Conservation (phyloP, 1,140 invertebrate genomes). For the Ericerus pela region DNA sequence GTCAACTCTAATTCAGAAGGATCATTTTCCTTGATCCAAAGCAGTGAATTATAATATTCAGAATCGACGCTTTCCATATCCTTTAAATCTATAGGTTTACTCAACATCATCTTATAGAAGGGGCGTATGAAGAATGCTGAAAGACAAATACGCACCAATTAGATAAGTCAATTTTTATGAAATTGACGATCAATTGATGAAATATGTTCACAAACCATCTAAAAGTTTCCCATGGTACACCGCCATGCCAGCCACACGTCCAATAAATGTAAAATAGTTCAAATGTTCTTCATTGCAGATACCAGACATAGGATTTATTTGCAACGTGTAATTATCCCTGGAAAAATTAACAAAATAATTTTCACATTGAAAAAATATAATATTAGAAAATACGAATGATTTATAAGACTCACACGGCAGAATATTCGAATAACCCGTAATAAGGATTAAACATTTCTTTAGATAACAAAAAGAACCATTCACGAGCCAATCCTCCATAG, state of each 20-base stretch:
- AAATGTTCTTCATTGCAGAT: constrained; percentile 95
- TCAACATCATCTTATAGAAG: constrained; percentile 99
- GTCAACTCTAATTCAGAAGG: constrained; percentile 85
- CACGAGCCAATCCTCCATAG: constrained; percentile 89
- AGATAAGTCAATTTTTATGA: background rate
- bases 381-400: background rate
- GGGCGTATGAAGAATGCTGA: constrained; percentile 96
- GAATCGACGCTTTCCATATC: constrained; percentile 98
- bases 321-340: constrained; percentile 95
- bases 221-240: constrained; percentile 96
- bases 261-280: constrained; percentile 97
- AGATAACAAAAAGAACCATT: constrained; percentile 97
- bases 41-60: constrained; percentile 94
- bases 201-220: constrained; percentile 53
- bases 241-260: constrained; percentile 93
- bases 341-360: too few relatives aligned
- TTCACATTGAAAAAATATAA: too few relatives aligned
- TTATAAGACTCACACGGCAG: constrained; percentile 71
- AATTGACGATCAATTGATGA: background rate
- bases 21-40: constrained; percentile 96
- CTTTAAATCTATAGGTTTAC: constrained; percentile 81
- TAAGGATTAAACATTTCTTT: constrained; percentile 99
- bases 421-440: constrained; percentile 98
- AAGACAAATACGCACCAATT: constrained; percentile 22
- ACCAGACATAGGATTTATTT: constrained; percentile 96